Conservation (phyloP, 2,888 invertebrate species). For the Yponomeuta evonymella region DNA sequence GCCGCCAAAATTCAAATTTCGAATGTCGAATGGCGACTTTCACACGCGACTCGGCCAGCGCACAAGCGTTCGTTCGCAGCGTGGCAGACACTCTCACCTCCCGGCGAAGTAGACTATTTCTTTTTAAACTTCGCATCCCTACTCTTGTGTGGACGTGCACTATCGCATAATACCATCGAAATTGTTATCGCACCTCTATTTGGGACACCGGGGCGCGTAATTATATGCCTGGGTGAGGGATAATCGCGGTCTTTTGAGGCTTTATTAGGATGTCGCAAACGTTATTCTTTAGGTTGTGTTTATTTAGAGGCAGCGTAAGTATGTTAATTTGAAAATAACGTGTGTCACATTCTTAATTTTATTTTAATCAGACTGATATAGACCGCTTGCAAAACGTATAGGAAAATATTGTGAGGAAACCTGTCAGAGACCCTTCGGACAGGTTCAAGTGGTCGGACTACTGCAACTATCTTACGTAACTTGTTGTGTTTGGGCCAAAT, state of each 20-base stretch:
- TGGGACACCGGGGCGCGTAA: conserved; percentile 34
- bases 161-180: conserved; percentile 50
- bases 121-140: conserved; percentile 63
- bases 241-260: not conserved
- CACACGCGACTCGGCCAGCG: conserved; percentile 44
- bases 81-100: conserved; percentile 65
- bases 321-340: too few species aligned
- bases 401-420: too few species aligned
- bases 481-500: too few species aligned
- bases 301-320: too few species aligned
- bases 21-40: conserved; percentile 37
- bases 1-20: conserved; percentile 40
- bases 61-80: conserved; percentile 32
- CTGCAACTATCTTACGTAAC: too few species aligned
- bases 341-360: too few species aligned
- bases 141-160: conserved; percentile 46
- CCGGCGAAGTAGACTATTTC: conserved; percentile 45
- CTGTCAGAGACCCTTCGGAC: too few species aligned
- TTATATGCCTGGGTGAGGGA: not conserved
- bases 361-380: too few species aligned
- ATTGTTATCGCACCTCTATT: conserved; percentile 50
- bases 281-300: too few species aligned
- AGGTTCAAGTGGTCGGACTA: too few species aligned
- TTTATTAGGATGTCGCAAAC: not conserved
- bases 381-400: too few species aligned